These are phyloP conservation scores for Pandemis cinnamomeana DNA, from an alignment of 2,888 invertebrate species.

Conservation along the genomic window DNA sequence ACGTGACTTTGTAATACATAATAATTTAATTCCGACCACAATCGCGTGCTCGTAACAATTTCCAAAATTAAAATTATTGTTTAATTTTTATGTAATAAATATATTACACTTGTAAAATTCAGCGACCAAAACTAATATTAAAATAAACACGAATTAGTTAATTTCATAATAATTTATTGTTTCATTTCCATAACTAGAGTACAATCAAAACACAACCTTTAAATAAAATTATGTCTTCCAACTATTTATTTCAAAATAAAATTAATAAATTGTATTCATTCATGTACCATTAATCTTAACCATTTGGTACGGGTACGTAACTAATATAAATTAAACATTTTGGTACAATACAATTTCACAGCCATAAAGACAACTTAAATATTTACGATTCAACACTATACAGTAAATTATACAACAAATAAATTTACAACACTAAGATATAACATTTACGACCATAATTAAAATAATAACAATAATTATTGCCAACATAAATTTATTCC, in stretches of 20 bases:
- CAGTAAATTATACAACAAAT: slow-evolving; percentile 4
- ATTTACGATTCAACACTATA: slow-evolving; percentile 19
- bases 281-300: background rate
- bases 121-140: too few relatives aligned
- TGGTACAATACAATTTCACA: slow-evolving; percentile 26
- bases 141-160: background rate
- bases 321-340: background rate
- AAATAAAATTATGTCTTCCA: background rate
- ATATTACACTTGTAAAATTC: too few relatives aligned
- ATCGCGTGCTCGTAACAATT: too few relatives aligned
- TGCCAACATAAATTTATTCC: background rate
- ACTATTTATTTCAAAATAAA: background rate
- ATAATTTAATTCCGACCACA: too few relatives aligned
- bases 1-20: too few relatives aligned
- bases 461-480: slow-evolving; percentile 25
- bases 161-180: slow-evolving; percentile 22
- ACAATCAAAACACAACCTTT: slow-evolving; percentile 25
- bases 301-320: background rate
- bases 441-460: background rate
- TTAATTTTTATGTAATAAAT: too few relatives aligned
- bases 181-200: slow-evolving; percentile 11
- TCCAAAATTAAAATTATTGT: too few relatives aligned
- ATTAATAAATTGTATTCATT: background rate
- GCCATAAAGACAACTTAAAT: slow-evolving; percentile 20
- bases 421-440: background rate